Evolutionary conservation across 1,140 invertebrate genomes (phyloP).

Genomic region (Tetragnatha versicolor): DNA sequence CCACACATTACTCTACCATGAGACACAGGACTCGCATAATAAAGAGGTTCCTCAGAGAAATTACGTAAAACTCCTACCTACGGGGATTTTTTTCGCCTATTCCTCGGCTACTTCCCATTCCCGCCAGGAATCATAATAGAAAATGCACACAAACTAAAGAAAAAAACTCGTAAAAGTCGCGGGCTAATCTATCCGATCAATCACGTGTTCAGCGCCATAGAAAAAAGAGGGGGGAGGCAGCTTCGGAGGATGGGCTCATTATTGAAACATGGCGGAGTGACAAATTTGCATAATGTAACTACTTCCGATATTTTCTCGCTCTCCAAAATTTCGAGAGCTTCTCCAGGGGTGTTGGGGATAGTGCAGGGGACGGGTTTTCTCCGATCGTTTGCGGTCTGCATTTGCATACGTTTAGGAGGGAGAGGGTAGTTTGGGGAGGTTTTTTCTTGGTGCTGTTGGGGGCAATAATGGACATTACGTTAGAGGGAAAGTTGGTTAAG

Average conservation of each 20-base stretch:
- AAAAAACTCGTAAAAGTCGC: slow-evolving; percentile 12
- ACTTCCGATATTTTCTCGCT: slow-evolving; percentile 32
- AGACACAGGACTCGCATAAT: slow-evolving; percentile 18
- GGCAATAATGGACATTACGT: too few relatives aligned
- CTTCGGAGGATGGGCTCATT: slow-evolving; percentile 18
- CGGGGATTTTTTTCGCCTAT: neutral
- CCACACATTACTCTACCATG: neutral
- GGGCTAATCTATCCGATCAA: slow-evolving; percentile 45
- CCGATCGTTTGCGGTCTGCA: too few relatives aligned
- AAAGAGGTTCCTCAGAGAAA: neutral
- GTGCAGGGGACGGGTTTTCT: too few relatives aligned
- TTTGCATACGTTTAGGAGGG: too few relatives aligned
- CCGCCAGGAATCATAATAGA: neutral
- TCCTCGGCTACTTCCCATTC: neutral
- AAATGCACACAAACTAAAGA: neutral
- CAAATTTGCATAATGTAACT: slow-evolving; percentile 51
- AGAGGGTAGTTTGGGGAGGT: too few relatives aligned
- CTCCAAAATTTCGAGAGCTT: neutral
- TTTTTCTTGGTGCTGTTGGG: too few relatives aligned
- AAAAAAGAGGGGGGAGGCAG: neutral
- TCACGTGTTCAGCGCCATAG: slow-evolving; percentile 11
- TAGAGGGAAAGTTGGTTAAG: too few relatives aligned
- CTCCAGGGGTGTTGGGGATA: neutral
- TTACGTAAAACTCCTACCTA: slow-evolving; percentile 14
- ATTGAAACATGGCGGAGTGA: slow-evolving; percentile 34